Percentiles rank a stretch among this genome's conserved stretches.
Conservation (phyloP, 2,113 vertebrate species). For the Sturnus vulgaris region DNA sequence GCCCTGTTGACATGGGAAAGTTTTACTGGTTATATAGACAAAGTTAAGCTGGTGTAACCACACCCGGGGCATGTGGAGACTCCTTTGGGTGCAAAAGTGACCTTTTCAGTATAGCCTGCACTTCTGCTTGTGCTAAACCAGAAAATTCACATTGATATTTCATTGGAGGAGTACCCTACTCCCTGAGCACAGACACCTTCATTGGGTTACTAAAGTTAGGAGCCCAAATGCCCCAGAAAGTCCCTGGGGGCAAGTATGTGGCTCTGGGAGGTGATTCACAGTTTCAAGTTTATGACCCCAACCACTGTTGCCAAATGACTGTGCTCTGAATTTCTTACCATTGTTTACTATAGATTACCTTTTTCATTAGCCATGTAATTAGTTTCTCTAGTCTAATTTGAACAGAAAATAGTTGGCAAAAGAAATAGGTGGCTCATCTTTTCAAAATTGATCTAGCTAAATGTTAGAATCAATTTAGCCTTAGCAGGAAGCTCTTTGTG, state of each 20-base stretch:
- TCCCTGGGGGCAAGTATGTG: neutral
- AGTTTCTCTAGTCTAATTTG: neutral
- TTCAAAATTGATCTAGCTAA: neutral
- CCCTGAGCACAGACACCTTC: neutral
- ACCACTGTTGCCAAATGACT: neutral
- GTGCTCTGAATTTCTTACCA: neutral
- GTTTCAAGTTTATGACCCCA: neutral
- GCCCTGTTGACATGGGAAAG: conserved; percentile 53
- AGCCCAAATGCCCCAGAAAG: neutral
- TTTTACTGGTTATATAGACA: neutral
- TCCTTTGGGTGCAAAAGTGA: neutral
- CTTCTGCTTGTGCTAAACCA: neutral
- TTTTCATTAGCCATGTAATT: neutral
- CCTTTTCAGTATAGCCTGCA: neutral
- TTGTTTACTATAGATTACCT: neutral
- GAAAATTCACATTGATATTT: neutral
- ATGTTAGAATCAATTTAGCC: neutral
- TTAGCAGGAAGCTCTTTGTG: neutral
- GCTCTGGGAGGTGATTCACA: neutral
- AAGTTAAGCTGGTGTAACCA: neutral
- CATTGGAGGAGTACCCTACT: neutral
- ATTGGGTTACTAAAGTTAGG: neutral
- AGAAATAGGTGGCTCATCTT: neutral
- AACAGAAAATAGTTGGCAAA: neutral
- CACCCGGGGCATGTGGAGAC: neutral